Conservation (phyloP, 2,888 invertebrate species). For the Nomada hirtipes region DNA sequence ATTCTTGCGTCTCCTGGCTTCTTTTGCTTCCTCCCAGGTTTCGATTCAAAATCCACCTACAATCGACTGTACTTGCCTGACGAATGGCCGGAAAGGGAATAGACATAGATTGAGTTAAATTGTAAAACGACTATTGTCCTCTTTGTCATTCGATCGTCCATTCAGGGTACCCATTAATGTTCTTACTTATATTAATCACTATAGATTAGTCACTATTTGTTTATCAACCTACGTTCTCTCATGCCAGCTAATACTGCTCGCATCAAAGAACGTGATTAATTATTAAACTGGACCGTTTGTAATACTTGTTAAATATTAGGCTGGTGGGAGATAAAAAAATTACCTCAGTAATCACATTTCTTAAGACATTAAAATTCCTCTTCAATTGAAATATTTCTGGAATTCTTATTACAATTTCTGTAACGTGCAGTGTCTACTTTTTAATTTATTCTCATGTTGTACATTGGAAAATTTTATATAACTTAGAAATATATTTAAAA, state of each 20-base stretch:
- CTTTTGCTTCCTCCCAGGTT: conserved; percentile 11
- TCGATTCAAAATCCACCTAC: conserved; percentile 40
- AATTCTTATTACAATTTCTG: no score
- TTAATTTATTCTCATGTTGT: no score
- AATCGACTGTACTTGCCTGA: conserved; percentile 16
- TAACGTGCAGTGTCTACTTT: no score
- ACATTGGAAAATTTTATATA: no score
- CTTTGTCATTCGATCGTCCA: conserved; percentile 39
- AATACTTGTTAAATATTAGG: conserved; percentile 34
- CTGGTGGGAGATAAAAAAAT: no score
- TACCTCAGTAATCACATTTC: no score
- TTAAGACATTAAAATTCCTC: no score
- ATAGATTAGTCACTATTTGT: conserved; percentile 51
- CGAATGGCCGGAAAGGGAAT: conserved; percentile 16
- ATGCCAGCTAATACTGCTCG: conserved; percentile 29
- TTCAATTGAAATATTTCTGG: no score
- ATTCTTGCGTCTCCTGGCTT: conserved; percentile 19
- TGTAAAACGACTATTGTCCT: background rate
- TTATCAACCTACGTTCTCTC: conserved; percentile 13
- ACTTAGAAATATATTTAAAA: no score
- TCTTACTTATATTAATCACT: conserved; percentile 44
- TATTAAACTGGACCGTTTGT: conserved; percentile 16
- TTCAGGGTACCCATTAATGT: conserved; percentile 4
- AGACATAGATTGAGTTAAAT: conserved; percentile 33
- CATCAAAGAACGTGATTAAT: conserved; percentile 25